Percentiles rank a stretch among this genome's conserved stretches.
These are phyloP conservation scores for Octodonta nipae DNA, from an alignment of 2,888 invertebrate genomes.

Conservation along the genomic window DNA sequence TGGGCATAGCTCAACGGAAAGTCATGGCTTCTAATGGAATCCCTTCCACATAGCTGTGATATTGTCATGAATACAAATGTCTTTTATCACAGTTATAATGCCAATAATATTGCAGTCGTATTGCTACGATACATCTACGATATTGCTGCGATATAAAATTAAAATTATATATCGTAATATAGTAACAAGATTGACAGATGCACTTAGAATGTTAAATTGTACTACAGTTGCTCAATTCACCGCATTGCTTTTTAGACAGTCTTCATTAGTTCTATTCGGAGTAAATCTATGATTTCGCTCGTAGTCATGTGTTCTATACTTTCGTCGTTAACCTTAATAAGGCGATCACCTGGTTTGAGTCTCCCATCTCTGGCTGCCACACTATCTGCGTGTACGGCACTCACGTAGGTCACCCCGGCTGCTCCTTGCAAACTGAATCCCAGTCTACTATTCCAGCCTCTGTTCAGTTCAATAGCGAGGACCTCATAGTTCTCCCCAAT, in stretches of 20 bases:
- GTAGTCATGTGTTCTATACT: slow-evolving; percentile 68
- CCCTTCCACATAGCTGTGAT: too few relatives aligned
- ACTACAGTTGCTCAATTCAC: slow-evolving; percentile 33
- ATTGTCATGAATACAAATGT: too few relatives aligned
- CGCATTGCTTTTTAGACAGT: slow-evolving; percentile 35
- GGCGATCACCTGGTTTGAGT: slow-evolving; percentile 63
- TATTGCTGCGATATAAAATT: too few relatives aligned
- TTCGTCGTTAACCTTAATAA: slow-evolving; percentile 76
- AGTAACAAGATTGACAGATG: too few relatives aligned
- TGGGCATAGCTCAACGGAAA: too few relatives aligned
- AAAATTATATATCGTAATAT: too few relatives aligned
- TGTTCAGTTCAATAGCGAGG: slow-evolving; percentile 66
- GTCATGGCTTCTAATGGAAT: too few relatives aligned
- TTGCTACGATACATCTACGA: too few relatives aligned
- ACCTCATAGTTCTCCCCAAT: slow-evolving; percentile 32
- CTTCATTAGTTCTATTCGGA: slow-evolving; percentile 49
- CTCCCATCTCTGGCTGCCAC: slow-evolving; percentile 74
- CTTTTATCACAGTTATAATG: too few relatives aligned
- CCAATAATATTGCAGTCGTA: too few relatives aligned
- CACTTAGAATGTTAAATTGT: slow-evolving; percentile 24
- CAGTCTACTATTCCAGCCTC: slow-evolving; percentile 75
- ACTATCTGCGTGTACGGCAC: slow-evolving; percentile 73
- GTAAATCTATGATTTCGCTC: slow-evolving; percentile 66
- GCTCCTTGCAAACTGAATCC: slow-evolving; percentile 74
- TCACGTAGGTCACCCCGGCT: slow-evolving; percentile 57